Percentiles rank a stretch among this genome's conserved stretches.
These are phyloP conservation scores for Sinodicranocentrus sp. DNA, from an alignment of 2,888 invertebrate species.

Conservation along the genomic window DNA sequence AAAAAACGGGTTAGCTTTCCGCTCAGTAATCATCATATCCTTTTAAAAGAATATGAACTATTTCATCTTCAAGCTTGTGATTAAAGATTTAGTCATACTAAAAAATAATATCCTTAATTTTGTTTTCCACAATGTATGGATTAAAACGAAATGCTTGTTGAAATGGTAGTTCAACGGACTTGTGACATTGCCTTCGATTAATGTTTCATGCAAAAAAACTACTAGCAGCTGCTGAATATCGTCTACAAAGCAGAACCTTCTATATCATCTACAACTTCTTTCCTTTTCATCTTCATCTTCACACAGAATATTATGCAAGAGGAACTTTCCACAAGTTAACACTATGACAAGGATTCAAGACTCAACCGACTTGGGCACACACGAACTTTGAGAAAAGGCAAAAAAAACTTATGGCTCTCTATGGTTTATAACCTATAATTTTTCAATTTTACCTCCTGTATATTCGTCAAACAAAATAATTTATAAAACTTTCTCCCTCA, in stretches of 20 bases:
- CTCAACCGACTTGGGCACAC: not conserved
- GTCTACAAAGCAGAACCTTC: no score
- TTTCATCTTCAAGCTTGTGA: not conserved
- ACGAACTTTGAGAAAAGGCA: slow-evolving; percentile 12
- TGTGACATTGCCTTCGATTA: no score
- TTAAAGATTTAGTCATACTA: no score
- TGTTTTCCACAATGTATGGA: no score
- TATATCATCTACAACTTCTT: no score
- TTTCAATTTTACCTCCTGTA: slow-evolving; percentile 58
- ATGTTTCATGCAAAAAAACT: slow-evolving; percentile 34
- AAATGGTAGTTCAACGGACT: slow-evolving; percentile 13
- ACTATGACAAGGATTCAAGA: not conserved
- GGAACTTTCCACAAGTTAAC: not conserved
- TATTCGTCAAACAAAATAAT: slow-evolving; percentile 12
- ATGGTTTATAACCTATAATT: slow-evolving; percentile 55
- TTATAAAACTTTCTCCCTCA: slow-evolving; percentile 63
- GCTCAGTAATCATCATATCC: not conserved
- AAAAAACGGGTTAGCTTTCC: not conserved
- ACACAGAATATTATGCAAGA: not conserved
- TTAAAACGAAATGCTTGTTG: not conserved
- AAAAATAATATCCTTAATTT: no score
- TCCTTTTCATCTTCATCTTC: no score
- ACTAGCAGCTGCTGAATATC: no score
- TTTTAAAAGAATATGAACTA: not conserved
- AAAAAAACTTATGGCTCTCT: slow-evolving; percentile 13